Evolutionary conservation across 2,888 invertebrate genomes (phyloP), one percentile per base, ranked within the genome.

Genomic region (Helobdella robusta): DNA sequence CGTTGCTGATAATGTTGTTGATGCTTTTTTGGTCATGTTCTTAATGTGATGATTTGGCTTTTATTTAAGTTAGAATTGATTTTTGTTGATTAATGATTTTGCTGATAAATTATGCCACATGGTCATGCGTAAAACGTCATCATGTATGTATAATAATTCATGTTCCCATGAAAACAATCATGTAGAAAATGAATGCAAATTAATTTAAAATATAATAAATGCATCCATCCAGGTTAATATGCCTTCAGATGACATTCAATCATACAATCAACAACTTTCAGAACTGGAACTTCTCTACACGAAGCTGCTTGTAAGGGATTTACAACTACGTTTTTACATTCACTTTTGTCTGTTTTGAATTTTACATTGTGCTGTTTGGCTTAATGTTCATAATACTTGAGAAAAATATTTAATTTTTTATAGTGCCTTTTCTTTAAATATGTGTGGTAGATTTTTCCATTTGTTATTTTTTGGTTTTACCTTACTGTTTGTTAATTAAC

Each of bases 251-350:
- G 32, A 62, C n/a, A 20, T n/a, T 18, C 28, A n/a, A 20, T 18
- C 30, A 4, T 62, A 32, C 62, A 62, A 62, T n/a, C 36, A 62
- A 32, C 62, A 62, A 50, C 32, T 62, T 23, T 36, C 62, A 25
- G 50, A 62, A 28, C 18, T 62, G 11, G 62, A 62, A 50, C 50
- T 62, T 25, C n/a, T 30, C 8, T 62, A 46, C 50, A 62, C 25
- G 8, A 48, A 62, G 30, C 50, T 62, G 15, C 50, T 34, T 20
- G 62, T 50, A 18, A 11, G 50, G 15, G 18, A 18, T 62, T 18
- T 50, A 20, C 32, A 56, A 40, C 40, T 15, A n/a, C 32, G 56
- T 56, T 25, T 30, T 30, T 40, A 40, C 11, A 40, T 15, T 11
- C 11, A 15, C 44, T 15, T 40, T 11, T 40, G n/a, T 40, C 11